Evolutionary conservation across 35 echinoderm and acorn worm genomes (phyloP), one percentile per base, ranked within the genome.

Genomic region (Lytechinus pictus): DNA sequence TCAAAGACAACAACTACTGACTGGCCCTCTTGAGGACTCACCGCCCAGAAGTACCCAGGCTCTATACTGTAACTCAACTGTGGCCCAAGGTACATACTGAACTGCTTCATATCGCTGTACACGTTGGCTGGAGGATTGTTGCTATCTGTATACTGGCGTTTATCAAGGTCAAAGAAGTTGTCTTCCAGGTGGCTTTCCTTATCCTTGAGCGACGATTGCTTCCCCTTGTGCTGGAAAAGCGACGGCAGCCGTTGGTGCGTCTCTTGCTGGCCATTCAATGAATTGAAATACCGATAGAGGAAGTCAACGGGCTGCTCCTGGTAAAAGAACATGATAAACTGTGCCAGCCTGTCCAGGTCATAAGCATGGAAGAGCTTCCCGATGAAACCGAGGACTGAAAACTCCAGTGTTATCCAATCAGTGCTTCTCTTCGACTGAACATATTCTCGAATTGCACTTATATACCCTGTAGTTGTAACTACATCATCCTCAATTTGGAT

Each of bases 401-500:
- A 99, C 57, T 98, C 96, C 9, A 99, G 95, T 2, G 94, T 95
- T 16, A 86, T 92, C 98, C 98, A 99, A 6, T 97, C 71, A 54
- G 94, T 93, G 27, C 96, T 86, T 2, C 95, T 87, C 24, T 98
- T 95, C 1, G 93, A 4, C n/a, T 96, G 71, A 19, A 99, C 97
- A 91, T 93, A 99, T 14, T 97, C 92, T 93, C 58, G 94, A 24
- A 99, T 96, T 33, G 96, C 96, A 90, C 95, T 94, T 10, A 99
- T 66, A 94, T 97, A 99, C 93, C 97, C 95, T 95, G 96, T 94
- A 5, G 97, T 96, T 1, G 98, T 86, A 16, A 97, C 90, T 10
- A 99, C 97, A 95, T 99, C 98, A 93, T 99, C 98, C 55, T 99
- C 98, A 5, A 99, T 86, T 92, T 99, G 98, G 0, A 99, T 54